phyloP scores from a whole-genome alignment of 2,113 vertebrate species.

The Phoxinus phoxinus region DNA sequence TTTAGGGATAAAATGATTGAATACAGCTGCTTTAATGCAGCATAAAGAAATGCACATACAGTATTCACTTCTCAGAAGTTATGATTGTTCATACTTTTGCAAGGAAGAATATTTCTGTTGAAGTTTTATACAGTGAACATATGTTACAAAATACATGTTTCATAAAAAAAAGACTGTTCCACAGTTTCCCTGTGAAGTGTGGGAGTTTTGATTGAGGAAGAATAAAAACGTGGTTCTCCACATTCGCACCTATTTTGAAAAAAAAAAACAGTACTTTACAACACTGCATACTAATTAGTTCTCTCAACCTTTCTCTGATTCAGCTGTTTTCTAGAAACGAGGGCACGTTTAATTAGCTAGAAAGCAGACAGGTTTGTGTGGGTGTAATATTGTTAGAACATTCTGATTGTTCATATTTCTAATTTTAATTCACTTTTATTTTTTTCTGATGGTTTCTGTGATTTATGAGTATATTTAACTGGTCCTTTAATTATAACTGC shows the following conservation, averaged over 20 bases:
- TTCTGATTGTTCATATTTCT: slow-evolving; percentile 21
- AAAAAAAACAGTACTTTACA: not conserved
- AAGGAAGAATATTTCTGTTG: not conserved
- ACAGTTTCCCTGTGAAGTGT: slow-evolving; percentile 20
- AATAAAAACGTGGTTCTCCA: not conserved
- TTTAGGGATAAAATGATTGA: too few relatives aligned
- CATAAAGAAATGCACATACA: not conserved
- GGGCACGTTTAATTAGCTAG: slow-evolving; percentile 9
- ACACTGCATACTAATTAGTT: slow-evolving; percentile 8
- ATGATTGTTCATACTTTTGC: not conserved
- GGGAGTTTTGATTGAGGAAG: slow-evolving; percentile 19
- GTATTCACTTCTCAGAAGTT: not conserved
- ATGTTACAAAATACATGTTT: not conserved
- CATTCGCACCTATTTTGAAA: not conserved
- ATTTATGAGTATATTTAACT: not conserved
- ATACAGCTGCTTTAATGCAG: not conserved
- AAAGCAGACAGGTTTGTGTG: slow-evolving; percentile 13
- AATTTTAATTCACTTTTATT: not conserved
- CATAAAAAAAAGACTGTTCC: not conserved
- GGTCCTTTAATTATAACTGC: not conserved
- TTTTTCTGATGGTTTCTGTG: not conserved
- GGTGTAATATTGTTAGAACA: slow-evolving; percentile 2
- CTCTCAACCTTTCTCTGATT: not conserved
- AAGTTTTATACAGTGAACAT: not conserved
- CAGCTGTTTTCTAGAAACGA: slow-evolving; percentile 2